These are phyloP conservation scores for Pluvianellus socialis DNA, from an alignment of 2,113 vertebrate genomes.

Conservation along the genomic window DNA sequence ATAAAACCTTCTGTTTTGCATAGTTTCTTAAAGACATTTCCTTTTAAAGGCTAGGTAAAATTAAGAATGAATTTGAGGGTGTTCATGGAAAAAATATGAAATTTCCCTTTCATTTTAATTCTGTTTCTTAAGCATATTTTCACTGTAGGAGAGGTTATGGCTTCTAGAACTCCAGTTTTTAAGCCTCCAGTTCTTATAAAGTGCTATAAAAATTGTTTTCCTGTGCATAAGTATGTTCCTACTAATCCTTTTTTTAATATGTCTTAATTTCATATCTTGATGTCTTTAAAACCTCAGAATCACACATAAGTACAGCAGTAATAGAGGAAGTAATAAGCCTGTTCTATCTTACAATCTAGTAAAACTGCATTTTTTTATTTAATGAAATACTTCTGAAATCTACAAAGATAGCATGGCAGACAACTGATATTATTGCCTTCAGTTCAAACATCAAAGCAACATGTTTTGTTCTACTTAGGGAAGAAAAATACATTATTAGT, in stretches of 20 bases:
- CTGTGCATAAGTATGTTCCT: neutral
- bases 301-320: neutral
- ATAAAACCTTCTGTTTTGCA: neutral
- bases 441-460: neutral
- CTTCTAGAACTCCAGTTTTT: neutral
- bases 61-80: neutral
- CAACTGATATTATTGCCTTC: neutral
- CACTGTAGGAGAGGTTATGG: neutral
- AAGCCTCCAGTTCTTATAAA: neutral
- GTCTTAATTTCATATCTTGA: neutral
- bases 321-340: neutral
- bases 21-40: neutral
- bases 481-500: neutral
- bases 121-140: neutral
- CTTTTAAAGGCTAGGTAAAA: neutral
- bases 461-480: neutral
- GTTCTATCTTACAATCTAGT: neutral
- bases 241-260: neutral
- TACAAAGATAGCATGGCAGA: neutral
- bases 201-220: neutral
- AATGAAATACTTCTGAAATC: neutral
- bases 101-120: neutral
- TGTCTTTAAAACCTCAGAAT: neutral
- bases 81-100: neutral
- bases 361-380: neutral